A percentile compares a stretch with the other conserved stretches of the same genome.
Evolutionary conservation across 2,888 invertebrate genomes (phyloP).

Genomic region (Polydrusus pterygomalis): DNA sequence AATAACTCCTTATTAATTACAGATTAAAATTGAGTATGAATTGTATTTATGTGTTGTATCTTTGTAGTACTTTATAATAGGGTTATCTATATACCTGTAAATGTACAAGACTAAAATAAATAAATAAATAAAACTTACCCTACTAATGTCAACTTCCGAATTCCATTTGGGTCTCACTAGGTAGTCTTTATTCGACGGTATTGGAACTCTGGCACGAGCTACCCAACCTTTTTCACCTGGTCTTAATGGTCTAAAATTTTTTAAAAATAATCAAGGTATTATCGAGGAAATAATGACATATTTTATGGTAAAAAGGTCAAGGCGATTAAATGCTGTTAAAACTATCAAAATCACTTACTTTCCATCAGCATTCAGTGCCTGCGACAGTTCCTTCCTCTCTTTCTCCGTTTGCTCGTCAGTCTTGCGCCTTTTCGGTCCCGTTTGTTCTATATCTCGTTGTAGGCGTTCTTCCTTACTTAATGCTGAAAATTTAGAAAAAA

Average conservation of each 20-base stretch:
- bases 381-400: slow-evolving; percentile 77
- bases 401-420: slow-evolving; percentile 73
- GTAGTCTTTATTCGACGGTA: slow-evolving; percentile 97
- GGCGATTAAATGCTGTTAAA: not conserved
- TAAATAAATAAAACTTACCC: slow-evolving; percentile 80
- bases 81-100: no score
- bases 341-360: slow-evolving; percentile 70
- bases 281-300: no score
- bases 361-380: slow-evolving; percentile 78
- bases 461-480: slow-evolving; percentile 95
- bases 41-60: no score
- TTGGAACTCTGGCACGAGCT: slow-evolving; percentile 93
- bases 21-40: no score
- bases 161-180: slow-evolving; percentile 95
- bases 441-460: slow-evolving; percentile 92
- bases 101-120: no score
- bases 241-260: slow-evolving; percentile 80
- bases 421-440: slow-evolving; percentile 76
- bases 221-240: slow-evolving; percentile 98
- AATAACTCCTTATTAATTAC: no score
- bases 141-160: slow-evolving; percentile 89
- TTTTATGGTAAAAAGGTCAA: no score
- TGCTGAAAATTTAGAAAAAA: no score
- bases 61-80: no score
- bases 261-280: no score